Base-by-base conservation (phyloP, 2,888 invertebrate genomes). In the Allygus modestus region DNA sequence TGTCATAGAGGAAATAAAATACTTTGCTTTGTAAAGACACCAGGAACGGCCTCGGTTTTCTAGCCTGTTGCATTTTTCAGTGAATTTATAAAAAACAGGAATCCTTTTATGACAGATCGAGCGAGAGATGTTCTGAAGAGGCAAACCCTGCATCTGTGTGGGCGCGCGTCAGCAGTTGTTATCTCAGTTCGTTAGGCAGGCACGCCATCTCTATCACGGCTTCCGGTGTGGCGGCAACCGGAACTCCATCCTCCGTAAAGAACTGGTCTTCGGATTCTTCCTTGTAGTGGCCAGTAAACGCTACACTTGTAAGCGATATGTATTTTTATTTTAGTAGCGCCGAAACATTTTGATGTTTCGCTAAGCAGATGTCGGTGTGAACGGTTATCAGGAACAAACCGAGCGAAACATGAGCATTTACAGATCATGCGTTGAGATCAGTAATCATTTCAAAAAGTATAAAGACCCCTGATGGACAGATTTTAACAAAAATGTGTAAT, bases 171-270 rank as follows among this genome's bases (percentile, higher is more conserved):
- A 71, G 71, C 71, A 71, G 23, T 71, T 41, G 71, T 71, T 33
- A 33, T 69, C 71, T 1, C 71, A 71, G 71, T 71, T 71, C 71
- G 71, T 71, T 71, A 71, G 41, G 41, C 71, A 71, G 31, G 37
- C 33, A 12, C 37, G 71, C 37, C 61, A 41, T 71, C 71, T 1
- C 33, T 37, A 71, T 71, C 71, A 71, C 71, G 0, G 41, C 37
- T 71, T 71, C 71, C 71, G 71, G n/a, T n/a, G 71, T 71, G 71
- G 71, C 41, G 41, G 41, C 41, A 37, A 71, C 71, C 71, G 71
- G 71, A 71, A 71, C 71, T 71, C 15, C 65, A 7, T 71, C 71
- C 15, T 69, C 23, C 31, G 71, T 71, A 41, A 37, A 37, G 71
- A 71, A 71, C 41, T 5, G 69, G 71, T 23, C 71, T 71, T 41